phyloP scores from a whole-genome alignment of 2,888 invertebrate genomes.

The Xiphydria camelus region DNA sequence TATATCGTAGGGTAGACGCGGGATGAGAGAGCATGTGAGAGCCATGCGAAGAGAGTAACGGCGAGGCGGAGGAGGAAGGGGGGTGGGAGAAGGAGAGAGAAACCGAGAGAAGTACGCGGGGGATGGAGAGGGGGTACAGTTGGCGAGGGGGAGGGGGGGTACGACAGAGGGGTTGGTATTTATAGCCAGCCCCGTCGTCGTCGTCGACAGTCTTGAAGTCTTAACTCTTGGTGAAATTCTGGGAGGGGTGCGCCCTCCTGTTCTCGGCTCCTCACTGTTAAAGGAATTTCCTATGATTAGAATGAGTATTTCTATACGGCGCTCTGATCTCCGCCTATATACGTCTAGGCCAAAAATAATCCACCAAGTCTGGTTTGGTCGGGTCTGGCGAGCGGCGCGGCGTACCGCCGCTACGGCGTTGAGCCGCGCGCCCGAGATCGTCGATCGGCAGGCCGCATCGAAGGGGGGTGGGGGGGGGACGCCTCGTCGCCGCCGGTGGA shows the following conservation, averaged over 20 bases:
- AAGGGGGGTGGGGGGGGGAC: too few species aligned
- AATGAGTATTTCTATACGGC: slow-evolving; percentile 53
- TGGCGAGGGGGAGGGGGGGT: not conserved
- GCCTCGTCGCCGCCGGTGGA: too few species aligned
- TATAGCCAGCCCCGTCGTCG: slow-evolving; percentile 33
- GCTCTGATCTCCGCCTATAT: slow-evolving; percentile 34
- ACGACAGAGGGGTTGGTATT: slow-evolving; percentile 36
- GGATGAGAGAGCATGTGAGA: slow-evolving; percentile 19
- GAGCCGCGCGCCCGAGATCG: too few species aligned
- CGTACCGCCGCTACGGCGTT: too few species aligned
- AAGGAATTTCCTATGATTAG: slow-evolving; percentile 56
- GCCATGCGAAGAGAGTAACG: slow-evolving; percentile 19
- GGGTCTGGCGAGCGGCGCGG: slow-evolving; percentile 4
- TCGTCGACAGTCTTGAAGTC: slow-evolving; percentile 29
- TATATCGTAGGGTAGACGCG: slow-evolving; percentile 37
- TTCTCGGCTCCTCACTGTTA: slow-evolving; percentile 33
- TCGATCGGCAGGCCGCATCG: too few species aligned
- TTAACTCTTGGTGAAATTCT: slow-evolving; percentile 39
- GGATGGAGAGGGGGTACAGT: slow-evolving; percentile 1
- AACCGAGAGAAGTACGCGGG: slow-evolving; percentile 9
- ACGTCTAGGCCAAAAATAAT: slow-evolving; percentile 39
- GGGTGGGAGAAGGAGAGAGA: slow-evolving; percentile 8
- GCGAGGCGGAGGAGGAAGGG: not conserved
- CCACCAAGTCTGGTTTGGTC: slow-evolving; percentile 17
- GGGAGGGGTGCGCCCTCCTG: slow-evolving; percentile 28